Evolutionary conservation across 1,140 invertebrate genomes (phyloP).

Genomic region (Musca vetustissima): DNA sequence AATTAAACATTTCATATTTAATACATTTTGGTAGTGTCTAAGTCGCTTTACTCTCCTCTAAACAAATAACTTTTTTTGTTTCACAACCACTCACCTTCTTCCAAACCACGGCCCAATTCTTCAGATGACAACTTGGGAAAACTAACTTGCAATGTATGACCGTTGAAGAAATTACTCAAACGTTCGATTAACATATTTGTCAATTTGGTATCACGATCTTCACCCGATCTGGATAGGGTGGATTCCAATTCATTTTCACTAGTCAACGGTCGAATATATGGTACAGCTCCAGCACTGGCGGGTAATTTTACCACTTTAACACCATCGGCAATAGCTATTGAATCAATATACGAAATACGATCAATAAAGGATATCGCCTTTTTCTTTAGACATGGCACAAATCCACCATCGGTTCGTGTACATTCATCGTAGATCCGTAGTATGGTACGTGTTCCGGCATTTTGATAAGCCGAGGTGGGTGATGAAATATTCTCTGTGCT

Average conservation of each 20-base stretch:
- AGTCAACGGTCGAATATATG: slow-evolving; percentile 27
- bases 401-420: slow-evolving; percentile 60
- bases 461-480: slow-evolving; percentile 27
- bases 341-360: slow-evolving; percentile 68
- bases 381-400: slow-evolving; percentile 75
- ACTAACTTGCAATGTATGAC: slow-evolving; percentile 72
- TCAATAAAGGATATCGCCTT: slow-evolving; percentile 77
- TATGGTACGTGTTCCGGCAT: slow-evolving; percentile 59
- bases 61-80: no score
- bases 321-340: slow-evolving; percentile 66
- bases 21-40: no score
- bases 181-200: slow-evolving; percentile 71
- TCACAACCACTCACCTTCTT: slow-evolving; percentile 73
- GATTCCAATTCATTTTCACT: slow-evolving; percentile 69
- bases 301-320: slow-evolving; percentile 66
- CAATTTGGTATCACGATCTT: slow-evolving; percentile 66
- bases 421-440: slow-evolving; percentile 67
- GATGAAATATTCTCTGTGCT: slow-evolving; percentile 15
- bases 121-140: slow-evolving; percentile 69
- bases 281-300: slow-evolving; percentile 46
- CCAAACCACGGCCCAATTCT: slow-evolving; percentile 69
- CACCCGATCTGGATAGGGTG: slow-evolving; percentile 62
- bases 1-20: no score
- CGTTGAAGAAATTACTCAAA: slow-evolving; percentile 69
- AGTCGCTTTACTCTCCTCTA: no score